Evolutionary conservation across 53 echinoderm and acorn worm species (phyloP).

Genomic region (Hippasteria phrygiana): DNA sequence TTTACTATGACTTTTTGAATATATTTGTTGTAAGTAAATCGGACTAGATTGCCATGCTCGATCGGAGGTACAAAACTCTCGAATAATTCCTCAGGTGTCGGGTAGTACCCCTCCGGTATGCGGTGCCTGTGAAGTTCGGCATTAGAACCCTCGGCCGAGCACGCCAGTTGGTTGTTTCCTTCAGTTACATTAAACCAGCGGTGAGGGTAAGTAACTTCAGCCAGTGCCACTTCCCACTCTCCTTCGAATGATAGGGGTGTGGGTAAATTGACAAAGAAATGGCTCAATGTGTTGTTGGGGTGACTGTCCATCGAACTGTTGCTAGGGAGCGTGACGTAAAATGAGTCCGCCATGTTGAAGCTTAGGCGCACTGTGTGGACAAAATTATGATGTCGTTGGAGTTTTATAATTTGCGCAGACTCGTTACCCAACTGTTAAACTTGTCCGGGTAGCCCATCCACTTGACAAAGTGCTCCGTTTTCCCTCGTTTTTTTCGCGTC

Average conservation of each 20-base stretch:
- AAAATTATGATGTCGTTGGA: background rate
- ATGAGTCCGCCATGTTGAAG: conserved; percentile 64
- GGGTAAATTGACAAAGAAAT: conserved; percentile 54
- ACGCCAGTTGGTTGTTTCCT: background rate
- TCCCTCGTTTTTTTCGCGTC: conserved; percentile 50
- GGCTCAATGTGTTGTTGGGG: conserved; percentile 70
- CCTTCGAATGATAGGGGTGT: conserved; percentile 59
- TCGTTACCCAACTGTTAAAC: conserved; percentile 70
- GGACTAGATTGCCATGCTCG: background rate
- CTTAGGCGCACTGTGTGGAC: background rate
- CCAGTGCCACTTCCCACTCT: conserved; percentile 68
- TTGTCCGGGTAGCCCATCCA: conserved; percentile 65
- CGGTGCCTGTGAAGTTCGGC: background rate
- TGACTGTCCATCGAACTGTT: conserved; percentile 73
- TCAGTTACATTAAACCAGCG: conserved; percentile 54
- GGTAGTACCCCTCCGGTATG: conserved; percentile 47
- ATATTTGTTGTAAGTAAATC: conserved; percentile 10
- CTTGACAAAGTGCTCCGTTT: conserved; percentile 69
- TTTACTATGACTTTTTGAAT: conserved; percentile 32
- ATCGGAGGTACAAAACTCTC: background rate
- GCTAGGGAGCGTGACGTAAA: conserved; percentile 84
- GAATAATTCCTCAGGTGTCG: conserved; percentile 15
- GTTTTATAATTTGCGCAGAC: conserved; percentile 36
- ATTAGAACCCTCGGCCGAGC: background rate
- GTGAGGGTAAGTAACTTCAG: conserved; percentile 52